These are phyloP conservation scores for Mayetiola destructor DNA, from an alignment of 2,888 invertebrate species.

Conservation along the genomic window DNA sequence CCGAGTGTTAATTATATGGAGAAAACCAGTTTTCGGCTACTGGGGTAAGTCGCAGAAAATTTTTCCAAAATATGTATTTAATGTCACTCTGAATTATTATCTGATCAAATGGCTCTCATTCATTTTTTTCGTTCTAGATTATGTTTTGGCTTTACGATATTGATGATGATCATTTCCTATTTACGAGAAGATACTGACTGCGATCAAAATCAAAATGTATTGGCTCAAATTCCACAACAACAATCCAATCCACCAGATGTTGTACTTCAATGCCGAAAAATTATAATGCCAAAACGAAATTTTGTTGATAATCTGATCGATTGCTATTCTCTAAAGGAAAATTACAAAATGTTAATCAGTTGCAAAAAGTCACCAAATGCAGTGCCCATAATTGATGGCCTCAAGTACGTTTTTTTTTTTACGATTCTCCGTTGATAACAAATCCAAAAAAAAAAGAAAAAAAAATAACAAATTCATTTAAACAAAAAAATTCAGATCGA, in stretches of 20 bases:
- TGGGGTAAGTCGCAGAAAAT: slow-evolving; percentile 19
- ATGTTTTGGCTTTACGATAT: background rate
- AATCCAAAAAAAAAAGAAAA: background rate
- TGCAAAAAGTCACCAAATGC: slow-evolving; percentile 20
- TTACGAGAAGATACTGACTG: background rate
- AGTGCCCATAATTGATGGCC: slow-evolving; percentile 33
- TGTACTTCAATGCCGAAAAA: background rate
- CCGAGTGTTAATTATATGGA: slow-evolving; percentile 28
- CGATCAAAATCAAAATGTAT: background rate
- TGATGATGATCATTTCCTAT: slow-evolving; percentile 3
- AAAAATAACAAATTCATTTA: background rate
- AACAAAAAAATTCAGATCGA: slow-evolving; percentile 22
- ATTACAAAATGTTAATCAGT: slow-evolving; percentile 20
- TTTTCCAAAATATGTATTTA: background rate
- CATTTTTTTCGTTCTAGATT: background rate
- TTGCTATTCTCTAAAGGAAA: slow-evolving; percentile 30
- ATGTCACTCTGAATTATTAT: background rate
- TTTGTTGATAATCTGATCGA: slow-evolving; percentile 23
- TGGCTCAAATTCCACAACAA: background rate
- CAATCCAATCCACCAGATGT: slow-evolving; percentile 9
- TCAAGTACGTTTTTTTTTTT: slow-evolving; percentile 20
- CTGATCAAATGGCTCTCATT: background rate
- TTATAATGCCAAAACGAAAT: background rate
- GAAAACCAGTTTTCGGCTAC: slow-evolving; percentile 28
- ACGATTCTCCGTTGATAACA: background rate